Evolutionary conservation across 2,113 vertebrate genomes (phyloP).

Genomic region (Gymnocephalus cernua): DNA sequence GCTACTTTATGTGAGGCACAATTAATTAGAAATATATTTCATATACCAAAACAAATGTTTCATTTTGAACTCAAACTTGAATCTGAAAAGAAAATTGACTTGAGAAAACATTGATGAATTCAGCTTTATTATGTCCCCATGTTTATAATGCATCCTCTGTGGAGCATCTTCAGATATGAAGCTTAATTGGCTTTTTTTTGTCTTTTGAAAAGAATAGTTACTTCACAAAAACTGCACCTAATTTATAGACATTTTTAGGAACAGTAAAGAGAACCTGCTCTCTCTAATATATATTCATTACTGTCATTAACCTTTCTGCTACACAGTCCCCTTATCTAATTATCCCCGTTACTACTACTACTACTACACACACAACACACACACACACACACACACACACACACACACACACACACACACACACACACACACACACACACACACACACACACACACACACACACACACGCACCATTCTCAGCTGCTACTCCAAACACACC

Average conservation of each 20-base stretch:
- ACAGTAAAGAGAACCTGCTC: slow-evolving; percentile 48
- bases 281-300: slow-evolving; percentile 83
- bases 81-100: not conserved
- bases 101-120: not conserved
- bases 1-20: not conserved
- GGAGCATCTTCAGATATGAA: not conserved
- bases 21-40: too few relatives aligned
- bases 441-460: slow-evolving; percentile 38
- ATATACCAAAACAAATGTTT: too few relatives aligned
- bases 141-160: not conserved
- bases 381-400: slow-evolving; percentile 31
- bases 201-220: not conserved
- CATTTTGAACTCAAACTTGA: too few relatives aligned
- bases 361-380: slow-evolving; percentile 39
- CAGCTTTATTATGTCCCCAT: not conserved
- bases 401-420: not conserved
- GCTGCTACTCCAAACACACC: slow-evolving; percentile 40
- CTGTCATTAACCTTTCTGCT: slow-evolving; percentile 82
- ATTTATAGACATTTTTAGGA: not conserved
- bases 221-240: not conserved
- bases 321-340: slow-evolving; percentile 81
- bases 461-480: slow-evolving; percentile 42
- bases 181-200: not conserved
- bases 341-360: slow-evolving; percentile 68
- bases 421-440: slow-evolving; percentile 38